phyloP scores from a whole-genome alignment of 2,113 vertebrate species.

The Meriones unguiculatus region DNA sequence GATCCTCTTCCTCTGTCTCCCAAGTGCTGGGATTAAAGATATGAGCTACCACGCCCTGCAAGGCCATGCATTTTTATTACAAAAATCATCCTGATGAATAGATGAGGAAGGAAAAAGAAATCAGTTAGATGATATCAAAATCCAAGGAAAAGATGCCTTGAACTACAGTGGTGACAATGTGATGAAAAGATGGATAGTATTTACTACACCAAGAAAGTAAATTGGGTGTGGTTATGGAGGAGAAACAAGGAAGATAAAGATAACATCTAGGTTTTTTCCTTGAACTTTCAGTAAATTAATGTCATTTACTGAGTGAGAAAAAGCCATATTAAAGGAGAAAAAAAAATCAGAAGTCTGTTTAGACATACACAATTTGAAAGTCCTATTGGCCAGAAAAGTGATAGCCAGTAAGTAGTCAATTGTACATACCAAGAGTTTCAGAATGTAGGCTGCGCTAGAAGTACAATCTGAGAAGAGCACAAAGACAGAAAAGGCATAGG shows the following conservation, averaged over 20 bases:
- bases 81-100: slow-evolving; percentile 27
- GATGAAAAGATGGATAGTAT: neutral
- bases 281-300: neutral
- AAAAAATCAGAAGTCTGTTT: slow-evolving; percentile 3
- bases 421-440: neutral
- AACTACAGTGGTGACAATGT: neutral
- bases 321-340: neutral
- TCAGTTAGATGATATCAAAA: neutral
- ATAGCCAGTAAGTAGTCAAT: neutral
- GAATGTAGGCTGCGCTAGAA: neutral
- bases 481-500: neutral
- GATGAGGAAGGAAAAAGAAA: neutral
- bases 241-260: neutral
- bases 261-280: neutral
- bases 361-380: neutral
- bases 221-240: neutral
- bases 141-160: slow-evolving; percentile 1
- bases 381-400: neutral
- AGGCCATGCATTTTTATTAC: slow-evolving; percentile 5
- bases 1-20: neutral
- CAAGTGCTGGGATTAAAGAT: neutral
- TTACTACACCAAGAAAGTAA: neutral
- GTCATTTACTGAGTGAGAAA: slow-evolving; percentile 13
- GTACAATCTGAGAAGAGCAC: neutral
- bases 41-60: neutral